phyloP scores from a whole-genome alignment of 2,888 invertebrate species.

The Tiliacea citrago region DNA sequence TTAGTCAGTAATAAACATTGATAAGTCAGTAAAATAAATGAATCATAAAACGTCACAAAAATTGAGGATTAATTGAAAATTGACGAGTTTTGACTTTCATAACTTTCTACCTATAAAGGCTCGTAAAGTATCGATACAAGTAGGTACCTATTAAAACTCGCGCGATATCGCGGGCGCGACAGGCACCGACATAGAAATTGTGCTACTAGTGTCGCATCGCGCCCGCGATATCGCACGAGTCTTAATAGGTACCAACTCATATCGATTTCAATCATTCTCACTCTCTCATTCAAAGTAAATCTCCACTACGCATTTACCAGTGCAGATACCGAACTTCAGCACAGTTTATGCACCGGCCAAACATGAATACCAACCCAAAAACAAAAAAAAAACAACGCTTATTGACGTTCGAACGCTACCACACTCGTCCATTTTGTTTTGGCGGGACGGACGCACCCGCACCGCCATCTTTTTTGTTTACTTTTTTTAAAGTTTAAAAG shows the following conservation, averaged over 20 bases:
- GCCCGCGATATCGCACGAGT: too few relatives aligned
- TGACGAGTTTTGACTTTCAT: too few relatives aligned
- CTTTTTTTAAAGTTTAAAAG: conserved; percentile 66
- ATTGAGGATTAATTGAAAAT: too few relatives aligned
- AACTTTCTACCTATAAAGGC: too few relatives aligned
- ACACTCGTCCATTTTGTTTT: conserved; percentile 65
- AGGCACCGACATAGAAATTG: too few relatives aligned
- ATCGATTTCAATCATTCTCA: not conserved
- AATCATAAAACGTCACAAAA: too few relatives aligned
- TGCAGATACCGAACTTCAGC: conserved; percentile 23
- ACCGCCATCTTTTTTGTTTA: conserved; percentile 62
- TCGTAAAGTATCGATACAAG: too few relatives aligned
- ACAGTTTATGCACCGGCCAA: conserved; percentile 44
- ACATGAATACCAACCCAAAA: conserved; percentile 52
- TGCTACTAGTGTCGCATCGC: too few relatives aligned
- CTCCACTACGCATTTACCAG: conserved; percentile 17
- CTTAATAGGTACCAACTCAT: not conserved
- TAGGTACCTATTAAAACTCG: too few relatives aligned
- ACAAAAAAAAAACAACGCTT: conserved; percentile 41
- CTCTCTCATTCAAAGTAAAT: conserved; percentile 16
- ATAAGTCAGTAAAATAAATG: too few relatives aligned
- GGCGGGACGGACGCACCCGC: conserved; percentile 61
- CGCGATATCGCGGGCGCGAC: too few relatives aligned
- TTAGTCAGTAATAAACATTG: too few relatives aligned
- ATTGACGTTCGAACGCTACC: conserved; percentile 66